phyloP scores from a whole-genome alignment of 2,888 invertebrate species.

The Cephus nigrinus region DNA sequence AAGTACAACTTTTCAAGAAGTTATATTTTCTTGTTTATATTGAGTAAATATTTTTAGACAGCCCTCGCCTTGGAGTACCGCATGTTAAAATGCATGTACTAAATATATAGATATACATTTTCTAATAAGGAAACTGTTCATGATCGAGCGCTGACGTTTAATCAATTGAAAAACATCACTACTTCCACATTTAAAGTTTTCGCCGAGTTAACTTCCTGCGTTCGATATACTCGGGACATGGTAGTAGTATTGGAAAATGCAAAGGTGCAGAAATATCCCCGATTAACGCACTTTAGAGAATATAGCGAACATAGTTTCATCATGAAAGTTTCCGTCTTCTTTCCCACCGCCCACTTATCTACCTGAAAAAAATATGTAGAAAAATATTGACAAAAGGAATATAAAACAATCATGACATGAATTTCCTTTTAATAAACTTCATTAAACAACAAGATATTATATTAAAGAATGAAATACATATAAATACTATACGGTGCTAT shows the following conservation, averaged over 20 bases:
- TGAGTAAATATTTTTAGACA: background rate
- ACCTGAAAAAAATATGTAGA: background rate
- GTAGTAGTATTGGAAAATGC: background rate
- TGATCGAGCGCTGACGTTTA: background rate
- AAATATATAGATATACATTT: background rate
- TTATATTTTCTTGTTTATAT: background rate
- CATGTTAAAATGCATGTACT: background rate
- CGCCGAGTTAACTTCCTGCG: background rate
- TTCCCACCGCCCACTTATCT: background rate
- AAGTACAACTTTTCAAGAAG: background rate
- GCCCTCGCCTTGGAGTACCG: background rate
- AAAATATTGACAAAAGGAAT: background rate
- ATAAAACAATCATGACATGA: background rate
- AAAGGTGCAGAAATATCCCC: background rate
- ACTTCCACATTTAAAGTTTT: background rate
- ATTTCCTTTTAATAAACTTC: slow-evolving; percentile 13
- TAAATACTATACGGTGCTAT: slow-evolving; percentile 41
- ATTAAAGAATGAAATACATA: slow-evolving; percentile 24
- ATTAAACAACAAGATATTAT: slow-evolving; percentile 16
- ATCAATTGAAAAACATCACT: background rate
- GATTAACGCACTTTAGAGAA: background rate
- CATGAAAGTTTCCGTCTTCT: background rate
- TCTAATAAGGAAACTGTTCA: background rate
- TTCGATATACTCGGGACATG: background rate
- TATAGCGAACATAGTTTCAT: background rate